These are phyloP conservation scores for Cygnus buccinator DNA, from an alignment of 2,113 vertebrate species.

Conservation along the genomic window DNA sequence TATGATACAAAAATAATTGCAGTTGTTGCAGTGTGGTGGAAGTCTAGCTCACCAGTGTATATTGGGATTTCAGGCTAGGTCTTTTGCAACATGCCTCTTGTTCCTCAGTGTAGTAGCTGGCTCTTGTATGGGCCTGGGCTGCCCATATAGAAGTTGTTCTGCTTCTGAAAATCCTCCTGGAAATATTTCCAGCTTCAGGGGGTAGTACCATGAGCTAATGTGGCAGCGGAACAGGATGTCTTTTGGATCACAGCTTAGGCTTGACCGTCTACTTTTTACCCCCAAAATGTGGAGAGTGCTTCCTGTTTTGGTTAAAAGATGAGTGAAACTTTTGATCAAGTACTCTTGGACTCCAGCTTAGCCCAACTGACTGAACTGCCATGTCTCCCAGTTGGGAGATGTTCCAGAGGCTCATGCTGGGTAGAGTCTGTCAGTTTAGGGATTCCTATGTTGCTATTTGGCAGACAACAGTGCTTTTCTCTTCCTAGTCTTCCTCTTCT, in stretches of 20 bases:
- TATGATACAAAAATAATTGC: accelerated
- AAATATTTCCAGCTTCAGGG: neutral
- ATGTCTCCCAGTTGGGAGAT: accelerated
- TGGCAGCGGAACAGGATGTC: neutral
- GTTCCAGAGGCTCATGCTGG: neutral
- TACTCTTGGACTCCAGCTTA: neutral
- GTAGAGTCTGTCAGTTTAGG: neutral
- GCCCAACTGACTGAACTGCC: accelerated
- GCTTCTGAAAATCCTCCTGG: neutral
- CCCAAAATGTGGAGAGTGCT: accelerated
- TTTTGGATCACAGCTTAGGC: neutral
- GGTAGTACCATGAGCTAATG: neutral
- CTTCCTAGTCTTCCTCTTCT: neutral
- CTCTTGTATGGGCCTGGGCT: neutral
- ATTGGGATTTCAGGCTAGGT: neutral
- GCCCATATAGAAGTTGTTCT: neutral
- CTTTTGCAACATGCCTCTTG: neutral
- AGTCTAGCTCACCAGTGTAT: neutral
- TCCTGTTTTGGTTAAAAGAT: neutral
- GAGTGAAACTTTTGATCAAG: neutral
- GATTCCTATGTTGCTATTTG: neutral
- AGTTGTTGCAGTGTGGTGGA: neutral
- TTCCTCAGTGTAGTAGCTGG: neutral
- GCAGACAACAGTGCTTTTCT: neutral
- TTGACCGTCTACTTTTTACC: neutral